A percentile compares a stretch with the other conserved stretches of the same genome.
Evolutionary conservation across 2,888 invertebrate species (phyloP).

Genomic region (Harpalus rufipes): DNA sequence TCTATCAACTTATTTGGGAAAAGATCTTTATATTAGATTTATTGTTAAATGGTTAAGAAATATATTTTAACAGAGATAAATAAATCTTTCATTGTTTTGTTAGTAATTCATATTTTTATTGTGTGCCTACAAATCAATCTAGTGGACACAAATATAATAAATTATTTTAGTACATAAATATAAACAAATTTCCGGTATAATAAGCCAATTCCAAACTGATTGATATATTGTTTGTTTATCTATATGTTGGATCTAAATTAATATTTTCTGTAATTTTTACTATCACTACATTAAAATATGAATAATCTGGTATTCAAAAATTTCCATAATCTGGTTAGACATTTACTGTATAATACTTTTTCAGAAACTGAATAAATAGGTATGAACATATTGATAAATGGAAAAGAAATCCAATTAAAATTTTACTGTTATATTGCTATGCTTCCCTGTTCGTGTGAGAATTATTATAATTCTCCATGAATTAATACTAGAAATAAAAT

Average conservation of each 20-base stretch:
- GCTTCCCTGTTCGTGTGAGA: too few species aligned
- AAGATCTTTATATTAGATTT: conserved; percentile 9
- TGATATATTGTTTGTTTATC: background rate
- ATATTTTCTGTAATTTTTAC: background rate
- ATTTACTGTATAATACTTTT: background rate
- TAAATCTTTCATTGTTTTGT: background rate
- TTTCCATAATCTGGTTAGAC: background rate
- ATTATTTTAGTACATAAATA: background rate
- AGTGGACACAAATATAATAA: background rate
- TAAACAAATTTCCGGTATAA: background rate
- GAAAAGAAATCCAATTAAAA: too few species aligned
- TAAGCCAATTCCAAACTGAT: background rate
- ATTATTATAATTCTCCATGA: too few species aligned
- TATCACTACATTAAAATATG: background rate
- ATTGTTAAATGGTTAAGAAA: background rate
- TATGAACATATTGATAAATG: too few species aligned
- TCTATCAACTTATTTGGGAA: background rate
- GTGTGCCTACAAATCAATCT: background rate
- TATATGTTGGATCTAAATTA: background rate
- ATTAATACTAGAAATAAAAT: too few species aligned
- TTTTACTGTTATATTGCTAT: too few species aligned
- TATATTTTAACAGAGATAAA: background rate
- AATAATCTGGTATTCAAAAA: background rate
- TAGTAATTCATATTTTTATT: background rate
- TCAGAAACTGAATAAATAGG: too few species aligned